These are phyloP conservation scores for Epirrhoe tristata DNA, from an alignment of 2,888 invertebrate genomes.

Conservation along the genomic window DNA sequence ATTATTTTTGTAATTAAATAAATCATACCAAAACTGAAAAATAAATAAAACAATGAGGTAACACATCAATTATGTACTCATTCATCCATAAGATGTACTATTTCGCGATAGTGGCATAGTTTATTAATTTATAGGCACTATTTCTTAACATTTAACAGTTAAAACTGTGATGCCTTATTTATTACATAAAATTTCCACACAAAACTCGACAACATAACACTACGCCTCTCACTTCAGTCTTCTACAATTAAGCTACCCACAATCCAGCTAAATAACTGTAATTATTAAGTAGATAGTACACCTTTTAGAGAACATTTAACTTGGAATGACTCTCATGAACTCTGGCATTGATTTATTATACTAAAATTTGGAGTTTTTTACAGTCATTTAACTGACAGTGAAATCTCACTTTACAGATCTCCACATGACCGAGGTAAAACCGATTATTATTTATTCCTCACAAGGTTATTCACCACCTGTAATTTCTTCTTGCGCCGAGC, in stretches of 20 bases:
- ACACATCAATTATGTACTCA: constrained; percentile 35
- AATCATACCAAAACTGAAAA: constrained; percentile 38
- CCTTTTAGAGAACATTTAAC: constrained; percentile 11
- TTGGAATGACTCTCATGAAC: constrained; percentile 6
- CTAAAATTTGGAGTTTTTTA: constrained; percentile 28
- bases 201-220: constrained; percentile 52
- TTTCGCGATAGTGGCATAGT: constrained; percentile 32
- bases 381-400: constrained; percentile 51
- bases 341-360: constrained; percentile 3
- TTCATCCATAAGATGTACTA: constrained; percentile 31
- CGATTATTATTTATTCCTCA: constrained; percentile 32
- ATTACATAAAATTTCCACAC: constrained; percentile 55
- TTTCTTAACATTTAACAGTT: constrained; percentile 56
- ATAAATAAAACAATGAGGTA: constrained; percentile 40
- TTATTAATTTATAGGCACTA: constrained; percentile 53
- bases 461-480: constrained; percentile 50
- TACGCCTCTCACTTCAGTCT: constrained; percentile 72
- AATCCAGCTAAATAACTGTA: constrained; percentile 53
- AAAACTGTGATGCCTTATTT: constrained; percentile 59
- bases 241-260: constrained; percentile 57
- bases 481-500: constrained; percentile 64
- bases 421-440: constrained; percentile 47
- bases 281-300: constrained; percentile 7
- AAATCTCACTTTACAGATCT: constrained; percentile 53
- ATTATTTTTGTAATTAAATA: constrained; percentile 32